phyloP scores from a whole-genome alignment of 2,797 vertebrate species.

The Anguilla marmorata region DNA sequence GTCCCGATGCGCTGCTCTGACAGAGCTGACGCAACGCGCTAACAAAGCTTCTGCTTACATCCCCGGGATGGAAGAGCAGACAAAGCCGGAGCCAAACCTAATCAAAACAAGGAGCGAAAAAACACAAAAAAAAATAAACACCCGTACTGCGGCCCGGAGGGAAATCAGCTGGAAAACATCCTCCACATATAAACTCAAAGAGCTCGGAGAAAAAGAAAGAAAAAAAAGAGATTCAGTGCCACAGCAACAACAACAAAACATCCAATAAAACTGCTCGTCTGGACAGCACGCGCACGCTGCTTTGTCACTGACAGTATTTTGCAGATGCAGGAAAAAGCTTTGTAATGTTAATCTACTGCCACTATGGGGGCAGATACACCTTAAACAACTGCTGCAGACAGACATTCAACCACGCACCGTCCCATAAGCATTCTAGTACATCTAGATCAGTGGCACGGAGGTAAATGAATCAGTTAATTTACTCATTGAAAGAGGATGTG shows the following conservation, averaged over 20 bases:
- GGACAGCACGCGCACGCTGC: not conserved
- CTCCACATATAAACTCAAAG: constrained; percentile 13
- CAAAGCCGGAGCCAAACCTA: constrained; percentile 28
- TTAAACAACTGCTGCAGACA: not conserved
- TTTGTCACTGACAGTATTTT: not conserved
- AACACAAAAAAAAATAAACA: constrained; percentile 18
- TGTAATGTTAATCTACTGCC: not conserved
- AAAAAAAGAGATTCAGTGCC: not conserved
- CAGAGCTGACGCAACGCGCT: constrained; percentile 40
- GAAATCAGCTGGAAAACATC: constrained; percentile 28
- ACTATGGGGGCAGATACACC: not conserved
- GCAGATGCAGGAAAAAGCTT: not conserved
- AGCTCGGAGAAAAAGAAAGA: not conserved
- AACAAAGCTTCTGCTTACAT: constrained; percentile 60
- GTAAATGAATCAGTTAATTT: not conserved
- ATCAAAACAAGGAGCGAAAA: constrained; percentile 20
- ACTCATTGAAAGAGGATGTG: not conserved
- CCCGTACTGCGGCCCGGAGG: constrained; percentile 1
- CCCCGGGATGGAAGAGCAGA: constrained; percentile 43
- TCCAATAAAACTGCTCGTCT: not conserved
- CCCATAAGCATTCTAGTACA: not conserved
- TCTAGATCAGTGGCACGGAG: not conserved
- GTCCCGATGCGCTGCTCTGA: constrained; percentile 39
- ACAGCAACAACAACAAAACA: not conserved
- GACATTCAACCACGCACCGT: not conserved